phyloP scores from a whole-genome alignment of 2,113 vertebrate species.

The Hassar affinis region DNA sequence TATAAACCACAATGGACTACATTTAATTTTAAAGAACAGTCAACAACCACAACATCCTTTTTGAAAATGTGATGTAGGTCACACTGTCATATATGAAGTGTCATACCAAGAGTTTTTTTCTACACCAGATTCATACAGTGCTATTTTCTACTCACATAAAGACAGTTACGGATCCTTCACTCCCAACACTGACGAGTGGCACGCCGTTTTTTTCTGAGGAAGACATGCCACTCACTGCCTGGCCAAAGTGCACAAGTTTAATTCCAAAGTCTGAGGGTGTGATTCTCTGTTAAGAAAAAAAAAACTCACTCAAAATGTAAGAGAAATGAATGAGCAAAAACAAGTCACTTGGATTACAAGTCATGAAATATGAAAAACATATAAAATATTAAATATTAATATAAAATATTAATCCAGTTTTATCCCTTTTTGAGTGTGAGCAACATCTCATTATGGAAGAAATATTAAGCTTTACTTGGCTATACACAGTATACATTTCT shows the following conservation, averaged over 20 bases:
- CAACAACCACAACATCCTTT: neutral
- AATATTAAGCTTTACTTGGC: neutral
- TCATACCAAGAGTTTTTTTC: neutral
- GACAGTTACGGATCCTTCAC: slow-evolving; percentile 45
- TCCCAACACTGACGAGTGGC: slow-evolving; percentile 53
- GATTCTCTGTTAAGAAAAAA: slow-evolving; percentile 52
- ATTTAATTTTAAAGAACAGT: neutral
- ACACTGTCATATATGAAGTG: neutral
- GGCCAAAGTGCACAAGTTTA: slow-evolving; percentile 57
- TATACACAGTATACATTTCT: neutral
- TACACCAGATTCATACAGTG: neutral
- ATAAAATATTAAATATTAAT: too few relatives aligned
- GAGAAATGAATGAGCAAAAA: neutral
- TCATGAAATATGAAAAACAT: too few relatives aligned
- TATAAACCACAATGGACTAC: neutral
- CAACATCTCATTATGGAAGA: neutral
- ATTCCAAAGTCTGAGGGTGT: slow-evolving; percentile 45
- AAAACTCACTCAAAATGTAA: neutral
- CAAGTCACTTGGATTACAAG: neutral
- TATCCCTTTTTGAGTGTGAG: neutral
- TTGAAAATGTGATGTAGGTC: neutral
- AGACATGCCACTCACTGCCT: slow-evolving; percentile 48
- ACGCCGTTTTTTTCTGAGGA: neutral
- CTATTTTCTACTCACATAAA: slow-evolving; percentile 53
- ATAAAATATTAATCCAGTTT: neutral